phyloP scores from a whole-genome alignment of 2,113 vertebrate species.

The Turnix velox region DNA sequence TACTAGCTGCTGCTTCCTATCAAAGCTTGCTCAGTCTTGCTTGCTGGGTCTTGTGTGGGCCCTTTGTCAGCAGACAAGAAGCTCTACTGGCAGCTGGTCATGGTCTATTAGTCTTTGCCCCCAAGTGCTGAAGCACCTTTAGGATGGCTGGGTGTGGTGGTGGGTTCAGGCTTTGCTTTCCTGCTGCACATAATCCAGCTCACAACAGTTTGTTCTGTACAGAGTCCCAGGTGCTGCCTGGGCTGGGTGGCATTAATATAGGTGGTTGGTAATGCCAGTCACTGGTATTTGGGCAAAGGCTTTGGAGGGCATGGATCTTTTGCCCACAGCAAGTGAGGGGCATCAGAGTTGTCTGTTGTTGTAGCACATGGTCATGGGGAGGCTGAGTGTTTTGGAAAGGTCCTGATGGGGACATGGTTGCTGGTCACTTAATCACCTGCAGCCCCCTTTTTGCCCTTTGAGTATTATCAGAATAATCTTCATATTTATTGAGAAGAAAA shows the following conservation, averaged over 20 bases:
- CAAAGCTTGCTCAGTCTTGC: background rate
- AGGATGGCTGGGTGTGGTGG: background rate
- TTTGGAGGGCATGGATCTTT: accelerated
- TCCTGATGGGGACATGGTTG: background rate
- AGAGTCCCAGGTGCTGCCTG: background rate
- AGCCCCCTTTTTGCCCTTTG: background rate
- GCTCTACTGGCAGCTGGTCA: background rate
- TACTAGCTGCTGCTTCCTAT: background rate
- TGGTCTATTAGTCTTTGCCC: background rate
- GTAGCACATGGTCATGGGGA: accelerated
- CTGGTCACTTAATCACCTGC: background rate
- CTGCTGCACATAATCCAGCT: accelerated
- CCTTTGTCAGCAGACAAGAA: too few species aligned
- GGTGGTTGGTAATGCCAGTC: accelerated
- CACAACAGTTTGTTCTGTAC: accelerated
- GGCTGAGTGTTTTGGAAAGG: background rate
- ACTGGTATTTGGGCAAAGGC: background rate
- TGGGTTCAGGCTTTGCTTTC: background rate
- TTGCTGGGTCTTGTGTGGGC: too few species aligned
- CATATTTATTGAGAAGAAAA: background rate
- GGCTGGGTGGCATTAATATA: accelerated
- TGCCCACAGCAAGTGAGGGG: background rate
- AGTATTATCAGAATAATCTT: background rate
- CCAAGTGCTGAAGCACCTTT: accelerated
- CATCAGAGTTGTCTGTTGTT: accelerated